Percentiles rank a stretch among this genome's conserved stretches.
phyloP scores from a whole-genome alignment of 2,113 vertebrate genomes.

The Chaetodon auriga region DNA sequence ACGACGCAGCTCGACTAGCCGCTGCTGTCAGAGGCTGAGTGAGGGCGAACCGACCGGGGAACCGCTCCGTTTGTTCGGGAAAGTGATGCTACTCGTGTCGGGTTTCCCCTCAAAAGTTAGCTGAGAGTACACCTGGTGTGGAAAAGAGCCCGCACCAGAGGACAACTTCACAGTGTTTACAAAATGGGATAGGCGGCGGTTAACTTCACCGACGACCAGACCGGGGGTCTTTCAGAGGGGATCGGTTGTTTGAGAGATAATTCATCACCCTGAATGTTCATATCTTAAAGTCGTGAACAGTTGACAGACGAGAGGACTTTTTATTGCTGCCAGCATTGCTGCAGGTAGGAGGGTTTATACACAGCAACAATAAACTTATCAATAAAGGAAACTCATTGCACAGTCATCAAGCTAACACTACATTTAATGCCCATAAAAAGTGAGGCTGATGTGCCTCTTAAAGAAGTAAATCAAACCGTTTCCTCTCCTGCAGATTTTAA shows the following conservation, averaged over 20 bases:
- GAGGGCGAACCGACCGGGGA: background rate
- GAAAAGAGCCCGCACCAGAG: background rate
- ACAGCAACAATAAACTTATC: background rate
- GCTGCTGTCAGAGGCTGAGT: slow-evolving; percentile 46
- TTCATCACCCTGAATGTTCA: background rate
- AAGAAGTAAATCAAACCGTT: background rate
- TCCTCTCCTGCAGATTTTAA: no score
- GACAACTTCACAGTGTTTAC: slow-evolving; percentile 45
- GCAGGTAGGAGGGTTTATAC: no score
- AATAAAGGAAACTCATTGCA: background rate
- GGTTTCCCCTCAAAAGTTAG: slow-evolving; percentile 13
- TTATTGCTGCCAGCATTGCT: background rate
- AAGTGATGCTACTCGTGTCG: background rate
- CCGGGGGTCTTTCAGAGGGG: slow-evolving; percentile 12
- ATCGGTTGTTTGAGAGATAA: background rate
- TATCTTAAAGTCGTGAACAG: background rate
- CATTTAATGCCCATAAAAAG: background rate
- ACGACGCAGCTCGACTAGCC: slow-evolving; percentile 3
- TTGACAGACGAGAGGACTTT: no score
- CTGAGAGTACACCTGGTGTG: background rate
- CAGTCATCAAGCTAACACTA: background rate
- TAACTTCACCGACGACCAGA: background rate
- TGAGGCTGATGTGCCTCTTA: background rate
- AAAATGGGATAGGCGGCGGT: background rate
- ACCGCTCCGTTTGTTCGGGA: background rate